Evolutionary conservation across 2,888 invertebrate genomes (phyloP).

Genomic region (Dolomedes plantarius): DNA sequence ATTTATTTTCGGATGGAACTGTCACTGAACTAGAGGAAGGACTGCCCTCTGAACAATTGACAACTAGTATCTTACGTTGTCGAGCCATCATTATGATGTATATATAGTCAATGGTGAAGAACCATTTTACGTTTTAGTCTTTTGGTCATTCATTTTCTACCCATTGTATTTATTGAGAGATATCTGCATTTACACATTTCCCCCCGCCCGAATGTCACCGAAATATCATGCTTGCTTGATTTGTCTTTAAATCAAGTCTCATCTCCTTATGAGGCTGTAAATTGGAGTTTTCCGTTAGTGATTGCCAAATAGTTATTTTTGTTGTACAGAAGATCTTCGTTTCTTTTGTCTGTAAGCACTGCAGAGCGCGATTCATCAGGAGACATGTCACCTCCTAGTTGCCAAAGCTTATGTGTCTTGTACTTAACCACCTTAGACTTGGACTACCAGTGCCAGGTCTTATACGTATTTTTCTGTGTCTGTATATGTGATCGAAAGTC

Average conservation of each 20-base stretch:
- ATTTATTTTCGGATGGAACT: conserved; percentile 6
- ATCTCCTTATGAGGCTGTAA: neutral
- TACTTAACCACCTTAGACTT: conserved; percentile 42
- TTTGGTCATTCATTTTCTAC: conserved; percentile 7
- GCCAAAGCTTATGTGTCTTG: conserved; percentile 55
- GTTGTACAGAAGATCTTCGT: neutral
- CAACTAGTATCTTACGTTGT: neutral
- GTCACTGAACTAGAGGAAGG: neutral
- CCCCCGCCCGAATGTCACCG: neutral
- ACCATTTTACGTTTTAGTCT: neutral
- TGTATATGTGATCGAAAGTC: conserved; percentile 34
- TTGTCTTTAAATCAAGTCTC: too few relatives aligned
- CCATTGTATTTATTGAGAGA: conserved; percentile 25
- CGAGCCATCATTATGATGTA: neutral
- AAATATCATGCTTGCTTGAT: neutral
- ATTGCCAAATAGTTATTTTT: neutral
- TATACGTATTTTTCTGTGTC: conserved; percentile 70
- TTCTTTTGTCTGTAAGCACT: neutral
- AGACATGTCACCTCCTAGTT: conserved; percentile 18
- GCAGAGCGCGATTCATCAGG: neutral
- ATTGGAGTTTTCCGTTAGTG: neutral
- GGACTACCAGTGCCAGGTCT: conserved; percentile 14
- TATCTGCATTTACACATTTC: conserved; percentile 14
- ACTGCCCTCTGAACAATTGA: neutral
- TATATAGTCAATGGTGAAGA: neutral